Evolutionary conservation across 2,113 vertebrate genomes (phyloP), one percentile per base, ranked within the genome.

Genomic region (Osmerus eperlanus): DNA sequence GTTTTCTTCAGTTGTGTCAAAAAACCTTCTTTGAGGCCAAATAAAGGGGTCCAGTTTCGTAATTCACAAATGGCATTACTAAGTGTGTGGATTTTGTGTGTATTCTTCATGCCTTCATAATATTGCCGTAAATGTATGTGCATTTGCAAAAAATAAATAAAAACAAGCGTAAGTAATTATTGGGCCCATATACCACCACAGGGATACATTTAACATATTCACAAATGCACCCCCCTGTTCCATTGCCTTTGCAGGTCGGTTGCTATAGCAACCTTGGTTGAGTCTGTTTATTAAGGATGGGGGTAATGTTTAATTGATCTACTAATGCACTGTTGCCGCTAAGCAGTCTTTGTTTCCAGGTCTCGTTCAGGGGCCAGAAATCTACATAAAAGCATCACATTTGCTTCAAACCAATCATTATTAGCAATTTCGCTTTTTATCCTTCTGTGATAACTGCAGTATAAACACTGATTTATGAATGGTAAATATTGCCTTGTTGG

Each of bases 261-360:
- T 91, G 92, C 92, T 91, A 92, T 92, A 85, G 89, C 79, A 96
- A 98, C 94, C 67, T 76, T 84, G 82, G 84, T 86, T 85, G 68
- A 81, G 81, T 89, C 90, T 91, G 78, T 78, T 95, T 91, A 95
- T 94, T 93, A 94, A 84, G 93, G 92, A 94, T 47, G 41, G 90
- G 93, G 93, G 87, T 94, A 94, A 92, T 94, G 87, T 94, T 96
- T 98, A 98, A 98, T 98, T 97, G 95, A 97, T 97, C 93, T 93
- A 91, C 95, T 97, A 96, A 98, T 97, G 96, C 93, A 95, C 94
- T 88, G 94, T 94, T 92, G 93, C 91, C 91, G 92, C 93, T 93
- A 93, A 95, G 92, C 92, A 93, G 92, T 91, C 94, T 95, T 98
- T 98, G 94, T 97, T 96, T 96, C 93, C 93, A 94, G 95, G 95